Evolutionary conservation across 2,113 vertebrate genomes (phyloP).

Genomic region (Etheostoma cragini): DNA sequence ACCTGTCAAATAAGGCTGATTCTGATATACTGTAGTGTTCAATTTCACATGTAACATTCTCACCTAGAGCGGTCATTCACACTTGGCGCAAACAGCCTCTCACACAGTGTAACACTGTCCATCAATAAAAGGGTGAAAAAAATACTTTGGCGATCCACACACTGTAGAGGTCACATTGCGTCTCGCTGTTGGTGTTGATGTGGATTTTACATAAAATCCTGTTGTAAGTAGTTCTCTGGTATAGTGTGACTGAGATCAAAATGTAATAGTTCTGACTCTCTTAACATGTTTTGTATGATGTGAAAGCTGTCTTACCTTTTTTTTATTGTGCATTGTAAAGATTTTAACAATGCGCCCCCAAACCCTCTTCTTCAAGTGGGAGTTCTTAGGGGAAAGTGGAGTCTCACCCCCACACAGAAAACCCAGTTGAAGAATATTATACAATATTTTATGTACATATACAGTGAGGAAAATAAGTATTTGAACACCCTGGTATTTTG

Average conservation of each 20-base stretch:
- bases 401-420: slow-evolving; percentile 45
- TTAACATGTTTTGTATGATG: not conserved
- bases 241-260: slow-evolving; percentile 17
- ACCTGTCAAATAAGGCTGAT: too few relatives aligned
- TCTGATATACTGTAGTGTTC: too few relatives aligned
- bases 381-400: slow-evolving; percentile 37
- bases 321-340: slow-evolving; percentile 23
- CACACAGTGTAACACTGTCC: too few relatives aligned
- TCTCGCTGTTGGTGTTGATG: slow-evolving; percentile 1
- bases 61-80: too few relatives aligned
- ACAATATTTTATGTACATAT: not conserved
- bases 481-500: too few relatives aligned
- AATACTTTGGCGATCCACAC: slow-evolving; percentile 1
- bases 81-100: too few relatives aligned
- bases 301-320: not conserved
- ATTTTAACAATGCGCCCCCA: slow-evolving; percentile 24
- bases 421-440: slow-evolving; percentile 15
- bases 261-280: not conserved
- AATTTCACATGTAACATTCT: too few relatives aligned
- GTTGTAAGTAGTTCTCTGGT: slow-evolving; percentile 6
- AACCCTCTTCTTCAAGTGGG: slow-evolving; percentile 40
- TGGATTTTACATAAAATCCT: slow-evolving; percentile 19
- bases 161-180: slow-evolving; percentile 1
- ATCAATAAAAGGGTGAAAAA: too few relatives aligned
- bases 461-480: too few relatives aligned